These are phyloP conservation scores for Drosophila ambigua DNA, from an alignment of 1,140 invertebrate species.

Conservation along the genomic window DNA sequence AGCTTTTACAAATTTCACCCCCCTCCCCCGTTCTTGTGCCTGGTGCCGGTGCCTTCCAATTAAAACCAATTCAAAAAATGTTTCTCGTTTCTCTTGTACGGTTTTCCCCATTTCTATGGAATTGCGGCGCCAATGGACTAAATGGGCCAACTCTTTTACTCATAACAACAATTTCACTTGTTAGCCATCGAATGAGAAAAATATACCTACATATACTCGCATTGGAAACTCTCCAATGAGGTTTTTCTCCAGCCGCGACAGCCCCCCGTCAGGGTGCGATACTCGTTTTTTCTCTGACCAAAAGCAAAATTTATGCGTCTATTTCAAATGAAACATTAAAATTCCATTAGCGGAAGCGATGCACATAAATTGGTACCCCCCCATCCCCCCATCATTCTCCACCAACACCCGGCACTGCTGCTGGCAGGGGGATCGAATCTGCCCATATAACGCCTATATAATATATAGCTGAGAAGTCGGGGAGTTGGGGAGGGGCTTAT, in stretches of 20 bases:
- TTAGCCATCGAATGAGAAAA: conserved; percentile 32
- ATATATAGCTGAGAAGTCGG: conserved; percentile 13
- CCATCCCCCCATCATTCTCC: too few species aligned
- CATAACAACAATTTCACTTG: conserved; percentile 58
- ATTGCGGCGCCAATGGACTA: conserved; percentile 60
- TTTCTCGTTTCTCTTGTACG: conserved; percentile 32
- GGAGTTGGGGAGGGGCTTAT: conserved; percentile 22
- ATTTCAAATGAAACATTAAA: conserved; percentile 80
- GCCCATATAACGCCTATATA: background rate
- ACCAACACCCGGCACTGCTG: background rate
- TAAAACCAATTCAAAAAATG: conserved; percentile 40
- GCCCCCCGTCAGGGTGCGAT: conserved; percentile 2
- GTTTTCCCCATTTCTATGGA: conserved; percentile 42
- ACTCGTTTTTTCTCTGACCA: conserved; percentile 65
- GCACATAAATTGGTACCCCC: conserved; percentile 58
- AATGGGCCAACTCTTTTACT: conserved; percentile 51
- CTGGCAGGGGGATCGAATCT: conserved; percentile 6
- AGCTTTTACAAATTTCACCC: background rate
- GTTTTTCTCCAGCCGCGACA: conserved; percentile 14
- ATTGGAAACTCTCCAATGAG: conserved; percentile 7
- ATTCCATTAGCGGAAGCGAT: conserved; percentile 77
- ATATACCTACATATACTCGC: background rate
- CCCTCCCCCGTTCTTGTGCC: conserved; percentile 1
- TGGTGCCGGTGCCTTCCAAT: conserved; percentile 25
- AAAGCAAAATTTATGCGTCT: conserved; percentile 62